Evolutionary conservation across 2,888 invertebrate species (phyloP).

Genomic region (Callimorpha dominula): DNA sequence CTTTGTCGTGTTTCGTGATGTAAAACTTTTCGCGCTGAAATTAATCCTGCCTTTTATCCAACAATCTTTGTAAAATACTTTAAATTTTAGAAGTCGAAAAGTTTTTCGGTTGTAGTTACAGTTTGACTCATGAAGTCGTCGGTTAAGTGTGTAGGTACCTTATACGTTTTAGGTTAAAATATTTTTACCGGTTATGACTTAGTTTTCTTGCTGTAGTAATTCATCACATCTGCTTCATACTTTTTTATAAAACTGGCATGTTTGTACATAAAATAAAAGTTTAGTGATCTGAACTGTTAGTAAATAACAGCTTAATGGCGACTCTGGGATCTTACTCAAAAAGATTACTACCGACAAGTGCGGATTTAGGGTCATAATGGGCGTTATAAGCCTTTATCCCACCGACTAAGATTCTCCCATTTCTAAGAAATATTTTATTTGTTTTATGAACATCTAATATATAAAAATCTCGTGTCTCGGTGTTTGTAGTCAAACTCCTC

Average conservation of each 20-base stretch:
- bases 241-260: background rate
- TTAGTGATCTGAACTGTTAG: background rate
- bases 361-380: background rate
- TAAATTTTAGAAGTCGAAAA: conserved; percentile 52
- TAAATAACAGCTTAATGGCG: background rate
- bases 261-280: no score
- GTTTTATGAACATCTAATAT: no score
- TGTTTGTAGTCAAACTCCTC: no score
- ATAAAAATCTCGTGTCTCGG: no score
- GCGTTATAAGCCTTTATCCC: background rate
- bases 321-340: background rate
- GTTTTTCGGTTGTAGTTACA: conserved; percentile 38
- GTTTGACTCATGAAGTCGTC: conserved; percentile 33
- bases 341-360: background rate
- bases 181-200: no score
- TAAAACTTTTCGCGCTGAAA: conserved; percentile 76
- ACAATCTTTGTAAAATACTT: conserved; percentile 68
- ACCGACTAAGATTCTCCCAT: no score
- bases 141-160: conserved; percentile 4
- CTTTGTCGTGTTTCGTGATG: conserved; percentile 72
- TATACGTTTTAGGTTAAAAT: background rate
- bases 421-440: no score
- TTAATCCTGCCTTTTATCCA: conserved; percentile 70
- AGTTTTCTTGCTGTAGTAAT: background rate
- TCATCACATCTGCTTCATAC: background rate